Conservation (phyloP, 2,888 invertebrate species). For the Incurvaria masculella region DNA sequence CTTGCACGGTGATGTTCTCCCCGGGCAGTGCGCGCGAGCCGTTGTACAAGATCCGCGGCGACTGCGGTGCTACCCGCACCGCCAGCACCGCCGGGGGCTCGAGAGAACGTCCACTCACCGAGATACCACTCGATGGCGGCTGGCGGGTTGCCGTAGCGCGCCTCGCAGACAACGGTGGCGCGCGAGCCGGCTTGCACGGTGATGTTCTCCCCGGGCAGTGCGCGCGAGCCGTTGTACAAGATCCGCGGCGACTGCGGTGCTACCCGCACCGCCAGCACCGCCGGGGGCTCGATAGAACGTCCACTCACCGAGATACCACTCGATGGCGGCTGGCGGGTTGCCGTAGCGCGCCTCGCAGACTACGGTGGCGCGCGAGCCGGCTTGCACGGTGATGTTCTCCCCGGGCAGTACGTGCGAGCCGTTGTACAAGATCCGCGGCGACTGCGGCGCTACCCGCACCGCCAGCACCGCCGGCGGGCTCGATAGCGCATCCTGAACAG, state of each 20-base stretch:
- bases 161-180: constrained; percentile 80
- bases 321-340: constrained; percentile 84
- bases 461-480: constrained; percentile 81
- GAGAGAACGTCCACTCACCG: constrained; percentile 79
- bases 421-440: constrained; percentile 78
- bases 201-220: constrained; percentile 80
- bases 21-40: constrained; percentile 76
- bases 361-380: constrained; percentile 75
- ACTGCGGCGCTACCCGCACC: constrained; percentile 64
- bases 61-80: constrained; percentile 64
- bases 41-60: constrained; percentile 78
- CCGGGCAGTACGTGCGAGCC: constrained; percentile 76
- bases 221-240: constrained; percentile 76
- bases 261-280: constrained; percentile 77
- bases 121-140: constrained; percentile 85
- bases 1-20: constrained; percentile 80
- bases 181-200: constrained; percentile 78
- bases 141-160: constrained; percentile 87
- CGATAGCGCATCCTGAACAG: constrained; percentile 80
- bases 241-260: constrained; percentile 65
- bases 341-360: constrained; percentile 87
- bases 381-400: constrained; percentile 80
- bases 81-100: constrained; percentile 78
- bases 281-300: constrained; percentile 83
- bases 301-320: constrained; percentile 79